These are phyloP conservation scores for Morpho deidamia DNA, from an alignment of 2,888 invertebrate genomes.

Conservation along the genomic window DNA sequence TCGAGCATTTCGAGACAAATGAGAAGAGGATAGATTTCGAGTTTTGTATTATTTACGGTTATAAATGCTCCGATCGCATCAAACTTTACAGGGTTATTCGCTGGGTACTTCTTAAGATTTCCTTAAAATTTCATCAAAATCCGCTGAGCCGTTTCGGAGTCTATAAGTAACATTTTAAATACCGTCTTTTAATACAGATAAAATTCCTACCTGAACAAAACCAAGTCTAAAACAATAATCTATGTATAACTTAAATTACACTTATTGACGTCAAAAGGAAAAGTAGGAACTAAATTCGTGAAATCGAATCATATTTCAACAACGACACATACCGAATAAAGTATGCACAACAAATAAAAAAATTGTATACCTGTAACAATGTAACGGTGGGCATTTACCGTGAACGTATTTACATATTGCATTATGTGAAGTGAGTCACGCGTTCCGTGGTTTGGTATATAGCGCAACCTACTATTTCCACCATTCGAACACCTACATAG, in stretches of 20 bases:
- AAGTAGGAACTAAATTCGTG: not conserved
- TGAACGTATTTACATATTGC: conserved; percentile 16
- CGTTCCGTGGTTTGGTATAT: conserved; percentile 14
- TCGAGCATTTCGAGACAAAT: too few species aligned
- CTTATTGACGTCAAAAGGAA: too few species aligned
- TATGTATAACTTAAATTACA: too few species aligned
- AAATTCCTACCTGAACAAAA: too few species aligned
- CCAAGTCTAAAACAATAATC: too few species aligned
- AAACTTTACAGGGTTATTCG: too few species aligned
- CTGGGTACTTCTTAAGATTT: too few species aligned
- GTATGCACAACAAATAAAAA: conserved; percentile 6
- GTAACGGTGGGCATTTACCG: conserved; percentile 7
- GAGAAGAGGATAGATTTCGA: too few species aligned
- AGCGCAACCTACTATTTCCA: conserved; percentile 5
- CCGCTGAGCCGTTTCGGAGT: not conserved
- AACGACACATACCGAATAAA: conserved; percentile 23
- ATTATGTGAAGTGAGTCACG: conserved; percentile 21
- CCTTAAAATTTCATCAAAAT: not conserved
- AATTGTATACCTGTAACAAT: conserved; percentile 8
- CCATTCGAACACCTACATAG: conserved; percentile 9
- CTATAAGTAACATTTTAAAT: too few species aligned
- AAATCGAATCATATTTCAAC: conserved; percentile 21
- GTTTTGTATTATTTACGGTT: too few species aligned
- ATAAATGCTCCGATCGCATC: too few species aligned
- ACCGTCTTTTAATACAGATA: too few species aligned